Evolutionary conservation across 2,888 invertebrate genomes (phyloP).

Genomic region (Epinotia ramella): DNA sequence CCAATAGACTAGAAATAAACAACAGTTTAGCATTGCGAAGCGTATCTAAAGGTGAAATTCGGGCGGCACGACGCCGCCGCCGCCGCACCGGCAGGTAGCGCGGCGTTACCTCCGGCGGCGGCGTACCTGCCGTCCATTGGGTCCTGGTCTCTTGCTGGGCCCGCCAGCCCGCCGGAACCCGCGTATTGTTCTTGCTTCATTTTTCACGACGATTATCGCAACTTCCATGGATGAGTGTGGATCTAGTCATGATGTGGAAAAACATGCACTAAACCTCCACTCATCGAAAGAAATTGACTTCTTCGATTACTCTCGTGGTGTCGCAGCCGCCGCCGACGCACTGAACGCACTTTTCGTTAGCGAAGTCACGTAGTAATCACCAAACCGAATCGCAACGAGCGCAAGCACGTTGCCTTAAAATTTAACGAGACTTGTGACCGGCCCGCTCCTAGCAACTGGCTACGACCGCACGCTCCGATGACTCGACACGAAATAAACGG

Average conservation of each 20-base stretch:
- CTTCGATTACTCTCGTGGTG: constrained; percentile 57
- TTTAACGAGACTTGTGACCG: constrained; percentile 62
- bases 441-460: constrained; percentile 59
- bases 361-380: constrained; percentile 78
- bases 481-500: constrained; percentile 84
- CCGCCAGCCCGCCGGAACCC: constrained; percentile 72
- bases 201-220: constrained; percentile 77
- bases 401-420: constrained; percentile 75
- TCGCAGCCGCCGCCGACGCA: constrained; percentile 64
- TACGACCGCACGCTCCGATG: constrained; percentile 70
- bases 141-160: constrained; percentile 75
- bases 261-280: constrained; percentile 92
- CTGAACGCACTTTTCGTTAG: constrained; percentile 80
- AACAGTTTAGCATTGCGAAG: constrained; percentile 68
- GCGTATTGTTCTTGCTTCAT: constrained; percentile 59
- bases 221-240: constrained; percentile 92
- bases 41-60: constrained; percentile 75
- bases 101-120: constrained; percentile 63
- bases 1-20: constrained; percentile 73
- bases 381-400: constrained; percentile 70
- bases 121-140: constrained; percentile 74
- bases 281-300: constrained; percentile 88
- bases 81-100: constrained; percentile 71
- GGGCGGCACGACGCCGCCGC: constrained; percentile 61
- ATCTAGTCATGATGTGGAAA: constrained; percentile 89